Evolutionary conservation across 64 coral and sea anemone species (phyloP).

Genomic region (Acropora tenuis): DNA sequence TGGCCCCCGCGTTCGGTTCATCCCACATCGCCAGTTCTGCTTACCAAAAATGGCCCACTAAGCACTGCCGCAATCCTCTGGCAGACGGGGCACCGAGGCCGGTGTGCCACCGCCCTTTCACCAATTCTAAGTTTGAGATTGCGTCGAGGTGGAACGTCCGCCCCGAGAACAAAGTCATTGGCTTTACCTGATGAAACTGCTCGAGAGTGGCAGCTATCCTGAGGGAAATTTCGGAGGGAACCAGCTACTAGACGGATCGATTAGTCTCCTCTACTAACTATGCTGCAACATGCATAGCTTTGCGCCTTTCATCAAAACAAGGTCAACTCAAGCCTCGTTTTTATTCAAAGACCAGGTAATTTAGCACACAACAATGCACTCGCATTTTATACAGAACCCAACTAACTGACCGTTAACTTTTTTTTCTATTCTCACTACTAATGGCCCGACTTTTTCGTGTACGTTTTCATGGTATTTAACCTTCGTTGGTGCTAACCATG

Average conservation of each 20-base stretch:
- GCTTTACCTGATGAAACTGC: slow-evolving; percentile 49
- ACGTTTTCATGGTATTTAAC: too few relatives aligned
- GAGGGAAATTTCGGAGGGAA: slow-evolving; percentile 92
- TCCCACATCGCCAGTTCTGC: slow-evolving; percentile 89
- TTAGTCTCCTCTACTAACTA: slow-evolving; percentile 32
- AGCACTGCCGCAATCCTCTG: slow-evolving; percentile 49
- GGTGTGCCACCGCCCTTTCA: slow-evolving; percentile 37
- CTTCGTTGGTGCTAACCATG: too few relatives aligned
- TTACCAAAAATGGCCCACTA: slow-evolving; percentile 91
- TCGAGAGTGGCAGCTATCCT: slow-evolving; percentile 79
- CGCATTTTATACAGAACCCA: too few relatives aligned
- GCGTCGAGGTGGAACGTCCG: slow-evolving; percentile 35
- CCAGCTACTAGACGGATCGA: slow-evolving; percentile 87
- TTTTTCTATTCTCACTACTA: too few relatives aligned
- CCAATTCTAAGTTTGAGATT: slow-evolving; percentile 66
- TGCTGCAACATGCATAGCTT: too few relatives aligned
- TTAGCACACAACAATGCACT: too few relatives aligned
- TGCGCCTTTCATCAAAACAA: too few relatives aligned
- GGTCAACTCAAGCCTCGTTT: too few relatives aligned
- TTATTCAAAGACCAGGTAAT: too few relatives aligned
- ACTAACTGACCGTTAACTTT: too few relatives aligned
- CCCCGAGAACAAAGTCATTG: slow-evolving; percentile 30
- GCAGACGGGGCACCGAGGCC: too few relatives aligned
- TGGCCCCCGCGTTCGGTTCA: slow-evolving; percentile 71
- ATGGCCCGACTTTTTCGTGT: too few relatives aligned